Conservation (phyloP, 2,113 vertebrate species). For the Myrmophylax atrothorax region DNA sequence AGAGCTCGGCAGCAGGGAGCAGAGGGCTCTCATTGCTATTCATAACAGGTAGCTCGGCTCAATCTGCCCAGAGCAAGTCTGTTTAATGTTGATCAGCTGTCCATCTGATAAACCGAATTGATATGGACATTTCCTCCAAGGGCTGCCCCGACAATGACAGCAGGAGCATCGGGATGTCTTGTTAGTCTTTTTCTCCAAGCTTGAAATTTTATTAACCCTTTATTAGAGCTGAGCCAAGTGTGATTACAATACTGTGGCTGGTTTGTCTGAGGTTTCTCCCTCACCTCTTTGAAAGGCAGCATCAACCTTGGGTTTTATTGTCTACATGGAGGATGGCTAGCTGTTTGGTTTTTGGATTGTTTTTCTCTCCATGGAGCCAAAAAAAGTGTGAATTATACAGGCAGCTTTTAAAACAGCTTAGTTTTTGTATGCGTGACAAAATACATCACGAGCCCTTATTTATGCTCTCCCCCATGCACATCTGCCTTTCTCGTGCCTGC, state of each 20-base stretch:
- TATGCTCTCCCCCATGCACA: not conserved
- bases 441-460: not conserved
- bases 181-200: slow-evolving; percentile 64
- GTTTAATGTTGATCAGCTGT: slow-evolving; percentile 82
- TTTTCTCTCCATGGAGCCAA: not conserved
- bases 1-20: slow-evolving; percentile 59
- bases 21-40: slow-evolving; percentile 80
- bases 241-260: not conserved
- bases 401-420: not conserved
- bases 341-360: not conserved
- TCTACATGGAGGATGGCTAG: not conserved
- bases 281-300: not conserved
- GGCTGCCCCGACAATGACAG: slow-evolving; percentile 75
- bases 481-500: not conserved
- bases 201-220: slow-evolving; percentile 73
- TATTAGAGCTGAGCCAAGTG: not conserved
- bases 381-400: not conserved
- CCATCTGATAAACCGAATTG: slow-evolving; percentile 77
- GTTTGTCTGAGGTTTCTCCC: not conserved
- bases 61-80: slow-evolving; percentile 78
- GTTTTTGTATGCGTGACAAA: not conserved
- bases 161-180: slow-evolving; percentile 68
- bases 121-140: slow-evolving; percentile 73
- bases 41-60: slow-evolving; percentile 73
- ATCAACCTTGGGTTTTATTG: not conserved